Base-by-base conservation (phyloP, 1,140 invertebrate species). In the Brachionus plicatilis region DNA sequence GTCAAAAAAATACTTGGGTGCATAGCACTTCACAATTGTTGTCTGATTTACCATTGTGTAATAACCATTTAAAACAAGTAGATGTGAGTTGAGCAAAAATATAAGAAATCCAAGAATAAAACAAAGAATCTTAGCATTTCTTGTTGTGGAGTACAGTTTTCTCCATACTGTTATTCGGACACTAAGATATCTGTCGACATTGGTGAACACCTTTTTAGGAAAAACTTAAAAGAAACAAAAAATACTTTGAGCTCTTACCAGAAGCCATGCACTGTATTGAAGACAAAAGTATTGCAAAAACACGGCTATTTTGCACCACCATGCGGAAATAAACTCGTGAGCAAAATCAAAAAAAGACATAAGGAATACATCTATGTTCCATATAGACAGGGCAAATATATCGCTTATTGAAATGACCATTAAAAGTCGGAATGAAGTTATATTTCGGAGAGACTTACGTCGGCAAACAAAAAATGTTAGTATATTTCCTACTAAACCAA, bases 201-300 rank as follows among this genome's bases (percentile, higher is more conserved):
- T 37, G 17, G 43, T 12, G 20, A 41, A 72, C 3, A 72, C 68
- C 68, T 72, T 12, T n/a, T 72, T 17, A 43, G 12, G 24, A 20
- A 20, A 72, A 45, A n/a, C 3, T n/a, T 43, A 33, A 68, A 68
- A 3, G 4, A 68, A 68, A 68, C 9, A 66, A 12, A 68, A 33
- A 68, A 68, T 29, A 68, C 11, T 27, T 66, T 1, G 17, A 27
- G 12, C 47, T 8, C 66, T 70, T 37, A 70, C 68, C 17, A 72
- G 9, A 20, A 72, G 29, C 68, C 68, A 72, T 20, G 68, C 68
- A 17, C 68, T 72, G 37, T 72, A 72, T 43, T 72, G 68, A 17
- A 72, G 37, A 72, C 68, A 41, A 43, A 72, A 72, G n/a, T 72
- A 72, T 43, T 72, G 68, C 6, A 72, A 7, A 72, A 72, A 72